Base-by-base conservation (phyloP, 2,888 invertebrate species). In the Griposia aprilina region DNA sequence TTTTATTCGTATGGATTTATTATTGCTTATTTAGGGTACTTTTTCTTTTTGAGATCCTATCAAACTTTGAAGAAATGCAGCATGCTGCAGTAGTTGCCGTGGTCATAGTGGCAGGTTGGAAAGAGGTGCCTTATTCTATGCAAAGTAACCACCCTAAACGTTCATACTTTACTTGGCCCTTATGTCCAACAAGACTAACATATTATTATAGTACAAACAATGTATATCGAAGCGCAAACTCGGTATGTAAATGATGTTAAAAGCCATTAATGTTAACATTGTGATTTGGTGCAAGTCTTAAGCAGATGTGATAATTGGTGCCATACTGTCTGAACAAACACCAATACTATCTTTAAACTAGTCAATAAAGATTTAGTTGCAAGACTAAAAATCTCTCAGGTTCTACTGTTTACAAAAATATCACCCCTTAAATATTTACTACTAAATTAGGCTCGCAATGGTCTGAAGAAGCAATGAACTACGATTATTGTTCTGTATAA, bases 231-330 rank as follows among this genome's bases (percentile, higher is more conserved):
- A 90, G 87, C 85, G 81, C 87, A 89, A 90, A 90, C 87, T 90
- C 88, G 83, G 90, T 92, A 94, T 93, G 93, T 92, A 92, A 94
- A 94, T 93, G 87, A 89, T 77, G 84, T 88, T 93, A 87, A 91
- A 91, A 89, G 88, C 89, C 92, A 93, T 93, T 92, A 92, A 90
- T 91, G 90, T 91, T 91, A 91, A 91, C 90, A 91, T 90, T 90
- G 81, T 52, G 26, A 74, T 74, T 77, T 89, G 92, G 92, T 87
- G 13, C 89, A 93, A 93, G 90, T 88, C 17, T 91, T 5, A 82
- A 89, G 87, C 85, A 60, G 57, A 41, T n/a, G 79, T 72, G 52
- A 17, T 52, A 13, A 13, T 60, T 30, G 67, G 59, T 76, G 78
- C 55, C 69, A 71, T n/a, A 36, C 50, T 52, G 71, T 76, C 62